Evolutionary conservation across 2,888 invertebrate species (phyloP).

Genomic region (Eupithecia centaureata): DNA sequence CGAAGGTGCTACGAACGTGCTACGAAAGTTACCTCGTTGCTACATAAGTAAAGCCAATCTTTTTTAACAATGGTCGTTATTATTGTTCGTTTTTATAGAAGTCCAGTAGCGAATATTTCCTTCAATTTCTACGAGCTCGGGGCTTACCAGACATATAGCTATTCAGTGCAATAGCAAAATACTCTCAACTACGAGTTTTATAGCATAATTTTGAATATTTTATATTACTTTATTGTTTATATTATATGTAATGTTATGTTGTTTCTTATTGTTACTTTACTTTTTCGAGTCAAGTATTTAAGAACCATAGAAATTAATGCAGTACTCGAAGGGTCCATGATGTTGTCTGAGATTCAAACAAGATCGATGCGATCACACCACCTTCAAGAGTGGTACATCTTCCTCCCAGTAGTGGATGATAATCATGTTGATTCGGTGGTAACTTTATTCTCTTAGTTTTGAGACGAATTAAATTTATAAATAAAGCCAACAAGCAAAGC

Average conservation of each 20-base stretch:
- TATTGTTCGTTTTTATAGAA: not conserved
- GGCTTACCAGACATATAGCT: not conserved
- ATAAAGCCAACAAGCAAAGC: no score
- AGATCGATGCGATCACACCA: no score
- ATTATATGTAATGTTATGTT: not conserved
- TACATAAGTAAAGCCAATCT: not conserved
- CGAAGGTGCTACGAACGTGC: conserved; percentile 37
- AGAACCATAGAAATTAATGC: not conserved
- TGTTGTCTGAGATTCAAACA: no score
- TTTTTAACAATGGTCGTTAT: not conserved
- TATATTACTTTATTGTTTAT: not conserved
- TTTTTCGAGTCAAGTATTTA: not conserved
- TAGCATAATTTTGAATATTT: not conserved
- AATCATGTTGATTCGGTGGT: no score
- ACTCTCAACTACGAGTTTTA: not conserved
- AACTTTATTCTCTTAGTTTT: no score
- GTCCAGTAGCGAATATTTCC: not conserved
- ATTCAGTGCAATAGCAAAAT: conserved; percentile 6
- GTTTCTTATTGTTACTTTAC: not conserved
- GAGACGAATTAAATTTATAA: no score
- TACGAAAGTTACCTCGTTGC: conserved; percentile 26
- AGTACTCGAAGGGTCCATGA: not conserved
- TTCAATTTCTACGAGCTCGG: not conserved
- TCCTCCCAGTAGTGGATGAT: no score
- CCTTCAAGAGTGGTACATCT: no score